Evolutionary conservation across 2,113 vertebrate genomes (phyloP).

Genomic region (Arenaria interpres): DNA sequence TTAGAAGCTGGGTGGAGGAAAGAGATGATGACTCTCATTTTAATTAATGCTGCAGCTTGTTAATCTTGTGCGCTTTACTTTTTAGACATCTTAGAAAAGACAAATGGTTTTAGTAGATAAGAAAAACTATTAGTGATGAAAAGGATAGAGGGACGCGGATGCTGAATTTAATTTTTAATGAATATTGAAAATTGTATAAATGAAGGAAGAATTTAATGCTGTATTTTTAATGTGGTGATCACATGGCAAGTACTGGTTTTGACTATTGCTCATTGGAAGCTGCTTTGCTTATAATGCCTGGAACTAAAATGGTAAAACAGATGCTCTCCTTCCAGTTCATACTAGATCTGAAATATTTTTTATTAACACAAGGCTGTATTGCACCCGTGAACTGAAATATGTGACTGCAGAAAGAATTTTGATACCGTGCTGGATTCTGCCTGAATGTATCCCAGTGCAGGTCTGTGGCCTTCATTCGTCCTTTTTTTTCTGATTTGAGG

Average conservation of each 20-base stretch:
- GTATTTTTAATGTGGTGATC: conserved; percentile 7
- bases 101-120: conserved; percentile 73
- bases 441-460: background rate
- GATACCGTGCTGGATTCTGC: background rate
- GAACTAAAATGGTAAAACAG: background rate
- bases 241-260: conserved; percentile 34
- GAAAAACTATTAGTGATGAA: conserved; percentile 46
- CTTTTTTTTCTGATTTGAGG: background rate
- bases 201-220: conserved; percentile 18
- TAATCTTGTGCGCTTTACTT: conserved; percentile 55
- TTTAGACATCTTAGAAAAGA: conserved; percentile 61
- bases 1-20: conserved; percentile 29
- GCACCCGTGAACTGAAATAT: background rate
- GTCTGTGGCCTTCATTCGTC: conserved; percentile 18
- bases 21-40: conserved; percentile 59
- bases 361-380: background rate
- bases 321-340: background rate
- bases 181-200: conserved; percentile 42
- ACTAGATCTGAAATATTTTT: background rate
- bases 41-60: conserved; percentile 69
- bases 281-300: conserved; percentile 12
- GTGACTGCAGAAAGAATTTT: background rate
- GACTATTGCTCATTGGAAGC: conserved; percentile 21
- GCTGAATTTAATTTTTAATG: conserved; percentile 57
- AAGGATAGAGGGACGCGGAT: conserved; percentile 52